Base-by-base conservation (phyloP, 1,140 invertebrate species). In the Bombus turneri region DNA sequence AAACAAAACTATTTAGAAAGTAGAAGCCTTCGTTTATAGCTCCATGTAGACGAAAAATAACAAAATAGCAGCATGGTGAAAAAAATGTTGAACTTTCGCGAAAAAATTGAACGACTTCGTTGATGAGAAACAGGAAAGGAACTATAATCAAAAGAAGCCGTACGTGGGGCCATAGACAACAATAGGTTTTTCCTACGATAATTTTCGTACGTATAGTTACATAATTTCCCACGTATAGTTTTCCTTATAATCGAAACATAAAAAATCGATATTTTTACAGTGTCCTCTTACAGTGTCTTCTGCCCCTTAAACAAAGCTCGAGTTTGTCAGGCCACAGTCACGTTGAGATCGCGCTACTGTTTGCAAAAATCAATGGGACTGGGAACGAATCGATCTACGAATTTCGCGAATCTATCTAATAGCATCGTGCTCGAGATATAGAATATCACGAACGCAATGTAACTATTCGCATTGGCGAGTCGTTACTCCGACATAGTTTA, bases 261-360 rank as follows among this genome's bases (percentile, higher is more conserved):
- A 18, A 22, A 53, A 8, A 53, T 53, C 47, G 47, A 53, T 53
- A 53, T 53, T 53, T 53, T 53, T 53, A 53, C 47, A 53, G 18
- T 0, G 47, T 22, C 47, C 59, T 1, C 1, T 62, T 62, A 62
- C 59, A 62, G 59, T 62, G 59, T 62, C 59, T 28, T 62, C 18
- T 13, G 10, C 28, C 28, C 10, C 12, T 68, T 28, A 41, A 53
- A 37, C 62, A 31, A 57, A 81, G 68, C 57, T 81, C 57, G 71
- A 83, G 76, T 64, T 59, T 76, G 86, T 74, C 78, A 78, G 37
- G 83, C 76, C 66, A 83, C 77, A 37, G 81, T 10, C 47, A 31
- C 62, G 57, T 66, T n/a, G 34, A 83, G 28, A 34, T 31, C 64
- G 22, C 34, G 37, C 37, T 25, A 43, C 37, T 6, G 34, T 75